Conservation (phyloP, 2,113 vertebrate genomes). For the Hippocampus comes region DNA sequence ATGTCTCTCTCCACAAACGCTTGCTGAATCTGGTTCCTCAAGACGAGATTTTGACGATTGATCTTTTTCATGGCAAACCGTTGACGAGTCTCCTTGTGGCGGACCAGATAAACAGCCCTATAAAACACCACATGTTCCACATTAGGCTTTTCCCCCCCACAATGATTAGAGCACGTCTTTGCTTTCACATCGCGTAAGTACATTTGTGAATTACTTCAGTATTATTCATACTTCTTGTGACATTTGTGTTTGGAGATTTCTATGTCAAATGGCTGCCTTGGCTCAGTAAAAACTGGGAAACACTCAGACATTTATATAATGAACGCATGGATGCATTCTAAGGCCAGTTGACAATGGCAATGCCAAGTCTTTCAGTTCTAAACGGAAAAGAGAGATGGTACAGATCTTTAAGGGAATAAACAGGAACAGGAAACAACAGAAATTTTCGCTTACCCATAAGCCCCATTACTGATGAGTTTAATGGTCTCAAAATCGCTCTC, state of each 20-base stretch:
- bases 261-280: too few relatives aligned
- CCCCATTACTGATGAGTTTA: slow-evolving; percentile 96
- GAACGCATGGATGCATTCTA: background rate
- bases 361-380: background rate
- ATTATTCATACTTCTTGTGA: background rate
- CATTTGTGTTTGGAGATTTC: background rate
- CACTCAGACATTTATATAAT: background rate
- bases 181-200: background rate
- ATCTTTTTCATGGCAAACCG: slow-evolving; percentile 99
- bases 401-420: background rate
- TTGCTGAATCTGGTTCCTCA: slow-evolving; percentile 98
- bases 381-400: background rate
- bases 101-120: slow-evolving; percentile 92
- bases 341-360: background rate
- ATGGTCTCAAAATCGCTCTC: slow-evolving; percentile 95
- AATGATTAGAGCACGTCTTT: background rate
- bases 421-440: background rate
- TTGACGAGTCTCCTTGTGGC: slow-evolving; percentile 89
- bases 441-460: slow-evolving; percentile 83
- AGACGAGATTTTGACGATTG: slow-evolving; percentile 93
- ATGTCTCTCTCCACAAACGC: slow-evolving; percentile 97
- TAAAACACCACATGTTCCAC: background rate
- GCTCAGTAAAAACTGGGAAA: too few relatives aligned
- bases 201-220: background rate
- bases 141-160: background rate